Percentiles rank a stretch among this genome's conserved stretches.
Evolutionary conservation across 30 jellyfish, hydroid and myxozoan genomes (phyloP).

Genomic region (Morbakka virulenta): DNA sequence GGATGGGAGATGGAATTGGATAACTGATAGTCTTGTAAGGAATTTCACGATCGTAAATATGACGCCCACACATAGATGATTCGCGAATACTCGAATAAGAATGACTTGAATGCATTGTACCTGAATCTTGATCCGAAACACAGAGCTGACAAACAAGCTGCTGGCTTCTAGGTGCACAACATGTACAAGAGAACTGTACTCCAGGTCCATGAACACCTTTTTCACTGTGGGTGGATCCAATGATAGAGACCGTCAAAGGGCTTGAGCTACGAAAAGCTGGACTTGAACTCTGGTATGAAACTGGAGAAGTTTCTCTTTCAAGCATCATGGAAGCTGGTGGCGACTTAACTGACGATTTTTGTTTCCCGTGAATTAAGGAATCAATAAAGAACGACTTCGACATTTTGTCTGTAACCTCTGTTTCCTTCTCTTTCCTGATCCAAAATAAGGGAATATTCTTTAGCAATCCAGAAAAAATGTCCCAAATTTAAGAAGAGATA

Average conservation of each 20-base stretch:
- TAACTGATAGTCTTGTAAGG: slow-evolving; percentile 40
- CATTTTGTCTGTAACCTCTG: slow-evolving; percentile 39
- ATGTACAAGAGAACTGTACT: slow-evolving; percentile 69
- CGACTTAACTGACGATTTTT: slow-evolving; percentile 42
- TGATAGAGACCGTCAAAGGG: slow-evolving; percentile 7
- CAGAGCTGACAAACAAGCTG: slow-evolving; percentile 64
- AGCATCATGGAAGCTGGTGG: slow-evolving; percentile 64
- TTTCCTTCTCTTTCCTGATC: background rate
- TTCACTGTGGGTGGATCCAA: slow-evolving; percentile 25
- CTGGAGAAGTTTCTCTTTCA: slow-evolving; percentile 47
- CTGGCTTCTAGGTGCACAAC: slow-evolving; percentile 81
- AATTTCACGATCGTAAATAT: slow-evolving; percentile 55
- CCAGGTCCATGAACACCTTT: slow-evolving; percentile 25
- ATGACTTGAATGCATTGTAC: slow-evolving; percentile 69
- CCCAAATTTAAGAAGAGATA: too few species aligned
- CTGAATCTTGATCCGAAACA: slow-evolving; percentile 35
- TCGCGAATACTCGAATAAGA: slow-evolving; percentile 60
- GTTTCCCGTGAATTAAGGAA: slow-evolving; percentile 74
- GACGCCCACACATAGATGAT: slow-evolving; percentile 41
- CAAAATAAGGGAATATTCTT: background rate
- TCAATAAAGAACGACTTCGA: slow-evolving; percentile 85
- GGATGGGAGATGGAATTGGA: slow-evolving; percentile 44
- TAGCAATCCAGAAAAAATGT: too few species aligned
- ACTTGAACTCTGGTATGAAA: slow-evolving; percentile 26
- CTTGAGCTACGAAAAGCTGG: too few species aligned